Evolutionary conservation across 2,888 invertebrate genomes (phyloP), one percentile per base, ranked within the genome.

Genomic region (Junonia oenone): DNA sequence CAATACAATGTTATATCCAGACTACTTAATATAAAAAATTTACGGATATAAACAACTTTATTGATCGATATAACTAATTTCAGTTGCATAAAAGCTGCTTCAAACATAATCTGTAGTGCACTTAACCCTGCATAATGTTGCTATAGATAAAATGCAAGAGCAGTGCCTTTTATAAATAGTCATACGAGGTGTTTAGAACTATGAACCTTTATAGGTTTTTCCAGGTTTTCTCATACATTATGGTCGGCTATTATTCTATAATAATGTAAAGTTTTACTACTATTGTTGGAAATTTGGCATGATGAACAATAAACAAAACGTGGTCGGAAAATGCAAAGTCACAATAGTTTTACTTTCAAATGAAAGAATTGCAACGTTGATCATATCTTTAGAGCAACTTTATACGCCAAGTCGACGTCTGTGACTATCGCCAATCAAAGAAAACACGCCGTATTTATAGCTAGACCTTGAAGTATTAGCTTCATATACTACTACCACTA

Each of bases 391-490:
- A 19, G 33, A 19, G 43, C 15, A 35, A 31, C 27, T 45, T 45
- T 37, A 55, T 56, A 26, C 22, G 50, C 51, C 56, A 59, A 47
- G 17, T 49, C 40, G 51, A 33, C 49, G 37, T 59, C 49, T 45
- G 54, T 50, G 52, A 51, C 56, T 59, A 61, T 43, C 56, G 59
- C 59, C 53, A 63, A 63, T 62, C 54, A 55, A 59, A 66, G 56
- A 63, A 62, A 63, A 61, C 51, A 51, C 52, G 50, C 37, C 43
- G 70, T 76, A 73, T 73, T 70, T 75, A 67, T 75, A 80, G 75
- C 66, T 55, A 52, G 70, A 66, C 83, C 83, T 85, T 83, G 82
- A 69, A 66, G 64, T n/a, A 43, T 26, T 75, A 79, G 72, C 70
- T 73, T 73, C 69, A 68, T 64, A 64, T 67, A 66, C 62, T 62